Evolutionary conservation across 2,113 vertebrate species (phyloP), one percentile per base, ranked within the genome.

Genomic region (Odontophorus gujanensis): DNA sequence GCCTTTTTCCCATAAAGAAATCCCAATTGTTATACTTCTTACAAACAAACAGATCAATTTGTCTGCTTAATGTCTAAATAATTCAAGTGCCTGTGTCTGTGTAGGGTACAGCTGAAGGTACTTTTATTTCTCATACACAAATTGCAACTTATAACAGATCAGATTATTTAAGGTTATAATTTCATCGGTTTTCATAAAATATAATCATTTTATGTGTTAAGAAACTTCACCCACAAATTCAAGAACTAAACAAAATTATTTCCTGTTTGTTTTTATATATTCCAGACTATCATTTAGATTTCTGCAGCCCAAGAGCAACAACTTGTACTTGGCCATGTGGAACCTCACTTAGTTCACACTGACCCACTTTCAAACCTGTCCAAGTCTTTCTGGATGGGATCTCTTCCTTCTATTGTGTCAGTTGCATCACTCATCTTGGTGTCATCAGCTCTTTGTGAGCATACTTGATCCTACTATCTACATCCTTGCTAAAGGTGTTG

Each of bases 51-150:
- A 40, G 26, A 92, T 85, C 50, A 68, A 40, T 87, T 85, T 92
- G 53, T 69, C n/a, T 77, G 11, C 47, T 95, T 87, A 13, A 21
- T 80, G 11, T 65, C 21, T 94, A 62, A 83, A 94, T 89, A 80
- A 69, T 83, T 87, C 19, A 93, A 76, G 42, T 71, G 21, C 20
- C 21, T 62, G 4, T 71, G 47, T 84, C 57, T 85, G 40, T 76
- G 9, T 18, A 51, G 25, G 6, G 45, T 32, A 51, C 14, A 74
- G 15, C 30, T 76, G 78, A 95, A 87, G 36, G 7, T 26, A 76
- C 11, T 79, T 89, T 61, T 65, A 20, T 67, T 89, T 91, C 58
- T 81, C 40, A 91, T 81, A 91, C 62, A 5, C 6, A 69, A 91
- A 85, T 4, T 21, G 65, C 28, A 50, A 66, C 81, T 95, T 95